phyloP scores from a whole-genome alignment of 2,113 vertebrate species.

The Labeo catla region DNA sequence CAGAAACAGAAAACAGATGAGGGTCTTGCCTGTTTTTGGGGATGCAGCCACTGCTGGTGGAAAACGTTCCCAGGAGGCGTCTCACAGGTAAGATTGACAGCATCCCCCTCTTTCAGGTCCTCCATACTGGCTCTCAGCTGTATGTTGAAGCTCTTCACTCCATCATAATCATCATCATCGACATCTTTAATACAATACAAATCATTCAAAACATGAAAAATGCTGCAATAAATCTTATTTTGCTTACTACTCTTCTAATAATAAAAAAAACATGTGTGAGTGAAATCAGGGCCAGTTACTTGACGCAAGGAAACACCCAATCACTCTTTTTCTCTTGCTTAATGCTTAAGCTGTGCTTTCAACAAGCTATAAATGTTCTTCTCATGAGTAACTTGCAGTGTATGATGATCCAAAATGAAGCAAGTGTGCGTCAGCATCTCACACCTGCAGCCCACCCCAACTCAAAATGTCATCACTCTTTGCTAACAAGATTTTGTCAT shows the following conservation, averaged over 20 bases:
- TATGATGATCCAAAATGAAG: neutral
- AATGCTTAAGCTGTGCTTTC: neutral
- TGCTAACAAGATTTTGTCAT: neutral
- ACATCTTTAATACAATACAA: neutral
- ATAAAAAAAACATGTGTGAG: neutral
- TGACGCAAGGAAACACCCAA: neutral
- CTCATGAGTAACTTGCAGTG: neutral
- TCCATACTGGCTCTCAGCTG: constrained; percentile 83
- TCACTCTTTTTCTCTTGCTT: neutral
- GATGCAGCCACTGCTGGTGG: constrained; percentile 90
- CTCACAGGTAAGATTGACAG: constrained; percentile 84
- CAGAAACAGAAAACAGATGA: neutral
- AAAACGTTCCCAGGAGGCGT: constrained; percentile 80
- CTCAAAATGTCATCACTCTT: constrained; percentile 3
- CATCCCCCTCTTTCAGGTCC: constrained; percentile 83
- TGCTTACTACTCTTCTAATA: neutral
- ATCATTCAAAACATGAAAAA: neutral
- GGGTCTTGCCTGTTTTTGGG: constrained; percentile 81
- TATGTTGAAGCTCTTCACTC: constrained; percentile 77
- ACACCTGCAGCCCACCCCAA: neutral
- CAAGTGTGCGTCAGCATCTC: neutral
- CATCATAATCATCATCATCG: neutral
- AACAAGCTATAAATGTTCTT: neutral
- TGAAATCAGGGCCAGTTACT: neutral
- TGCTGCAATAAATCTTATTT: neutral